Evolutionary conservation across 2,797 vertebrate genomes (phyloP).

Genomic region (Eremophila alpestris): DNA sequence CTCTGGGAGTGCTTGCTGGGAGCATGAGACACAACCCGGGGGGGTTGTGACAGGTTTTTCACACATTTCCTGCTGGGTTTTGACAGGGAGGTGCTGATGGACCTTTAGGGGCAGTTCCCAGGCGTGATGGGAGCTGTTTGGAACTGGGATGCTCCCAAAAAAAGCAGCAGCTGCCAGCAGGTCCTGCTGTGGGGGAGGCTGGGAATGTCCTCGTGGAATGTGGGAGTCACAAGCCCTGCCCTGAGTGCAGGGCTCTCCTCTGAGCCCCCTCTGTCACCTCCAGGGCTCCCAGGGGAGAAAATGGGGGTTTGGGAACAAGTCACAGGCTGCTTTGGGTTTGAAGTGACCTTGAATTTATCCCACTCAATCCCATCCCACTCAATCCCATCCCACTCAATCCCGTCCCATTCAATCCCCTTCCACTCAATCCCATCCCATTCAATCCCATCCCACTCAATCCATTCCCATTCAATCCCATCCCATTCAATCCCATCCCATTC

Average conservation of each 20-base stretch:
- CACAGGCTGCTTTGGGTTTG: neutral
- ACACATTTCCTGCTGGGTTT: neutral
- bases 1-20: neutral
- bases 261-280: neutral
- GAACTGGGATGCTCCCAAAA: neutral
- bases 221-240: neutral
- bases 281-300: neutral
- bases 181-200: neutral
- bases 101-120: neutral
- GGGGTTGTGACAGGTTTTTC: neutral
- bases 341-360: neutral
- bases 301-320: neutral
- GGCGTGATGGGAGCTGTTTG: neutral
- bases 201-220: neutral
- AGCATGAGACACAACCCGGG: rapidly evolving
- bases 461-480: no score
- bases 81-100: neutral
- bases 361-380: neutral
- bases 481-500: no score
- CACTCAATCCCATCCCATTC: neutral
- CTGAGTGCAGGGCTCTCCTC: neutral
- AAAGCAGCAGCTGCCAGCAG: neutral
- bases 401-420: no score
- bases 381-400: no score
- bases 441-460: no score